Evolutionary conservation across 2,888 invertebrate genomes (phyloP).

Genomic region (Caenorhabditis sp.): DNA sequence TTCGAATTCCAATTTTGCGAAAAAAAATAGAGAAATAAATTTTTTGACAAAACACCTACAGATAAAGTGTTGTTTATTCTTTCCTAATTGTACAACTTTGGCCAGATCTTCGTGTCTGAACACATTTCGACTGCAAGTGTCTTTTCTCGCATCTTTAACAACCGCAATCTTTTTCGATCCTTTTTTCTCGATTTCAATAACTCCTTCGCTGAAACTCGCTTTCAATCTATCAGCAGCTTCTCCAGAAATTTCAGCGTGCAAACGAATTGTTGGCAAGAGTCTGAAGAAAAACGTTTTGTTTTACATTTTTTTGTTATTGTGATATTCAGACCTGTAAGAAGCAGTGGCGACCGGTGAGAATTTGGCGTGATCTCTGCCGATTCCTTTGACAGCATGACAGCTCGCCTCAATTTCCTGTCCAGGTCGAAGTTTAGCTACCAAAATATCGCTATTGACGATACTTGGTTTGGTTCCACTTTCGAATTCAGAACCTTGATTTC

Average conservation of each 20-base stretch:
- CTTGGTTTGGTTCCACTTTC: slow-evolving; percentile 43
- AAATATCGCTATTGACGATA: slow-evolving; percentile 78
- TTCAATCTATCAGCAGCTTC: slow-evolving; percentile 84
- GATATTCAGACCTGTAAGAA: slow-evolving; percentile 80
- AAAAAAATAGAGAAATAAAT: too few relatives aligned
- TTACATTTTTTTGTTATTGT: too few relatives aligned
- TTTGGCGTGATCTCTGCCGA: slow-evolving; percentile 96
- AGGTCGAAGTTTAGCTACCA: slow-evolving; percentile 91
- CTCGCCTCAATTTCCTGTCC: slow-evolving; percentile 79
- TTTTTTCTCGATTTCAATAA: slow-evolving; percentile 77
- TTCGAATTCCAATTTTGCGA: too few relatives aligned
- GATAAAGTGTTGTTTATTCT: slow-evolving; percentile 90
- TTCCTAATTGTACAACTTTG: slow-evolving; percentile 83
- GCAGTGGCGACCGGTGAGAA: slow-evolving; percentile 97
- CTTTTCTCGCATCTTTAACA: slow-evolving; percentile 86
- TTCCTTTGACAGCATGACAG: slow-evolving; percentile 90
- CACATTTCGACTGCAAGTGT: slow-evolving; percentile 91
- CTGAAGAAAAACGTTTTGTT: too few relatives aligned
- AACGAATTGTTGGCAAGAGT: slow-evolving; percentile 82
- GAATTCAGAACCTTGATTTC: slow-evolving; percentile 77
- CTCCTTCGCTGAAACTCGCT: slow-evolving; percentile 91
- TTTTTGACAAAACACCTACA: too few relatives aligned
- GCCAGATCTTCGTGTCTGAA: slow-evolving; percentile 87
- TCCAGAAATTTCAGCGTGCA: slow-evolving; percentile 81
- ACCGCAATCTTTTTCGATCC: slow-evolving; percentile 77